phyloP scores from a whole-genome alignment of 1,140 invertebrate species.

The Copidosoma floridanum region DNA sequence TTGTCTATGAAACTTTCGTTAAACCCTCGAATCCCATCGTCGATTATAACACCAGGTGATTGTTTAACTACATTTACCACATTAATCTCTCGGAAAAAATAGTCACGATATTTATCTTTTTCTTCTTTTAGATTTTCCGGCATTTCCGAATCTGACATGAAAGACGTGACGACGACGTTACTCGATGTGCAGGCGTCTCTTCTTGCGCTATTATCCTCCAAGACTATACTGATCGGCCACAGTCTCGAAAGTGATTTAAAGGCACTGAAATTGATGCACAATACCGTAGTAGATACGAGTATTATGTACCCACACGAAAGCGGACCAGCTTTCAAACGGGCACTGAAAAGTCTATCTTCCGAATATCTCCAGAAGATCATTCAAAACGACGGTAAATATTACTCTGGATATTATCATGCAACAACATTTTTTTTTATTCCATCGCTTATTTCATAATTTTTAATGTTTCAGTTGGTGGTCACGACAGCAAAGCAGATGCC shows the following conservation, averaged over 20 bases:
- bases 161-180: constrained; percentile 70
- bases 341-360: constrained; percentile 80
- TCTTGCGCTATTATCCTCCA: constrained; percentile 81
- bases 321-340: constrained; percentile 88
- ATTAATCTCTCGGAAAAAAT: constrained; percentile 14
- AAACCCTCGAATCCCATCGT: constrained; percentile 84
- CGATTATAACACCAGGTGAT: constrained; percentile 83
- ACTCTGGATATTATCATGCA: background rate
- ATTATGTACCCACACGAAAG: constrained; percentile 92
- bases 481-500: constrained; percentile 97
- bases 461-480: constrained; percentile 71
- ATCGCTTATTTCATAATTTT: constrained; percentile 2
- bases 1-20: constrained; percentile 87
- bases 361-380: constrained; percentile 92
- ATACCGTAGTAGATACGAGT: constrained; percentile 92
- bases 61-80: background rate
- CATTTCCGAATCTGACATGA: constrained; percentile 78
- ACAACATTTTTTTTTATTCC: background rate
- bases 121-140: constrained; percentile 73
- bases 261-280: constrained; percentile 90
- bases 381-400: constrained; percentile 75
- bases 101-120: background rate
- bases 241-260: constrained; percentile 95
- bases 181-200: constrained; percentile 87
- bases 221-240: constrained; percentile 94